These are phyloP conservation scores for Beaufortia kweichowensis DNA, from an alignment of 2,113 vertebrate species.

Conservation along the genomic window DNA sequence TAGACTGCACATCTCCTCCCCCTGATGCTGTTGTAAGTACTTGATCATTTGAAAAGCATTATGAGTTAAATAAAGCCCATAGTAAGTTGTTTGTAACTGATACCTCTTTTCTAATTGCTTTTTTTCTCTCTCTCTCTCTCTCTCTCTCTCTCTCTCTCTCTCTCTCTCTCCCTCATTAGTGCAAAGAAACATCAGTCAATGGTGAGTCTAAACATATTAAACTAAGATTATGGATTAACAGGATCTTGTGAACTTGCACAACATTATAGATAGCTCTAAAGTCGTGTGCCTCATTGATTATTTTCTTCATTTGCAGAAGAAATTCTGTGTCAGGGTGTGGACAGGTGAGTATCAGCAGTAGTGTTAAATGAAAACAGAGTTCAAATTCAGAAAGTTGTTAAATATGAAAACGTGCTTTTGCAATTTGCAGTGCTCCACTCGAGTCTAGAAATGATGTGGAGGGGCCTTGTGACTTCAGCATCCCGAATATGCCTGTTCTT, in stretches of 20 bases:
- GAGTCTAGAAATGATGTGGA: neutral
- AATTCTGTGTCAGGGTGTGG: constrained; percentile 46
- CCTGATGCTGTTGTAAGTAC: constrained; percentile 19
- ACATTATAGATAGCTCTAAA: too few relatives aligned
- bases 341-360: too few relatives aligned
- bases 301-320: too few relatives aligned
- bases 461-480: too few relatives aligned
- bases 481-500: constrained; percentile 52
- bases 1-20: constrained; percentile 10
- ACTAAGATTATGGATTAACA: too few relatives aligned
- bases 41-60: neutral
- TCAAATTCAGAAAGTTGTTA: neutral
- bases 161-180: too few relatives aligned
- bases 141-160: neutral
- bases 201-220: constrained; percentile 50
- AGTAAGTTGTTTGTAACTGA: neutral
- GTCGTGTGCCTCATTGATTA: too few relatives aligned
- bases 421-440: constrained; percentile 16
- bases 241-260: too few relatives aligned
- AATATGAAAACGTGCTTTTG: neutral
- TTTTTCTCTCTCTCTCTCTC: too few relatives aligned
- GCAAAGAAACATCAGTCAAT: constrained; percentile 50
- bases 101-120: constrained; percentile 10
- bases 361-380: too few relatives aligned
- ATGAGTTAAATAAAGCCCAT: neutral